A percentile compares a stretch with the other conserved stretches of the same genome.
Conservation (phyloP, 2,797 vertebrate genomes). For the Arrhamphus sclerolepis region DNA sequence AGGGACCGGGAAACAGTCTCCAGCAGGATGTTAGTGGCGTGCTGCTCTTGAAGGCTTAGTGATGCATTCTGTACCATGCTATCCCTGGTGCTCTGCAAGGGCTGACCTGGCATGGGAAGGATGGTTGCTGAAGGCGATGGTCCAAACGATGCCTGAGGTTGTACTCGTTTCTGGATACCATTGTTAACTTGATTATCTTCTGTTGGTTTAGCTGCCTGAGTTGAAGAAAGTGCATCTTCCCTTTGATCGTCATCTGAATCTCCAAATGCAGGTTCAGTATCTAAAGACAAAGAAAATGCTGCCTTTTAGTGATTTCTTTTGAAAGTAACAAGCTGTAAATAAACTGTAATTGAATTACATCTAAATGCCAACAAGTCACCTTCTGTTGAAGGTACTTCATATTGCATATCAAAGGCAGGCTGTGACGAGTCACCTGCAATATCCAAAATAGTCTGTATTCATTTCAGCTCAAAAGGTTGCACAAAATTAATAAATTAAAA, state of each 20-base stretch:
- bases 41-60: slow-evolving; percentile 84
- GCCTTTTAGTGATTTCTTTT: slow-evolving; percentile 1
- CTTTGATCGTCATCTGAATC: slow-evolving; percentile 74
- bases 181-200: slow-evolving; percentile 66
- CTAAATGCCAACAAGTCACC: slow-evolving; percentile 45
- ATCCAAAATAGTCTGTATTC: slow-evolving; percentile 3
- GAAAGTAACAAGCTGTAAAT: not conserved
- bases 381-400: slow-evolving; percentile 64
- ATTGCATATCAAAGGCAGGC: slow-evolving; percentile 61
- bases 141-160: slow-evolving; percentile 23
- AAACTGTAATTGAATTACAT: not conserved
- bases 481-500: not conserved
- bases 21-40: slow-evolving; percentile 80
- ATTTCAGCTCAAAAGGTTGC: not conserved
- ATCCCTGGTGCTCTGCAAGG: slow-evolving; percentile 47
- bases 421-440: slow-evolving; percentile 70
- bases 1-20: slow-evolving; percentile 83
- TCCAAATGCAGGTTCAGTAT: slow-evolving; percentile 54
- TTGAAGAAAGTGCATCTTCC: slow-evolving; percentile 53
- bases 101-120: not conserved
- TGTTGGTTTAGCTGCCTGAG: slow-evolving; percentile 33
- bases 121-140: slow-evolving; percentile 8
- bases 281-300: slow-evolving; percentile 34
- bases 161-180: slow-evolving; percentile 50
- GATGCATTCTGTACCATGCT: slow-evolving; percentile 74